Evolutionary conservation across 2,888 invertebrate species (phyloP), one percentile per base, ranked within the genome.

Genomic region (Pomacea canaliculata): DNA sequence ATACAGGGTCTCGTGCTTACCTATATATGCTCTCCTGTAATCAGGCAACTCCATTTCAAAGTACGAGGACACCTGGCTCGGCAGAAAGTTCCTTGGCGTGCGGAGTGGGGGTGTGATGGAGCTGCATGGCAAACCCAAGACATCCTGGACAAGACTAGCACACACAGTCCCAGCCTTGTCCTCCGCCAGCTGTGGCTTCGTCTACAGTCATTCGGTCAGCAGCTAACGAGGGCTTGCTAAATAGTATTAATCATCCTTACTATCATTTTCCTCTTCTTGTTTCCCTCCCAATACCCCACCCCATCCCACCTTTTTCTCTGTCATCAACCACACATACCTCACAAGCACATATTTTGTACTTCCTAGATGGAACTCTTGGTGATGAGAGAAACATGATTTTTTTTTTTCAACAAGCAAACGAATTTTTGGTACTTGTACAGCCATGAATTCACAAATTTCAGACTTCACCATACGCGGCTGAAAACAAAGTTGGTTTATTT

Each of bases 91-190:
- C 23, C 18, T 76, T 7, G 75, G 56, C 27, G 65, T 70, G 51
- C 56, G 7, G 19, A 5, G 4, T 1, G 70, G 70, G 8, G 70
- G 70, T 8, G 56, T 37, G 16, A 27, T 76, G 70, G 75, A 76
- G 63, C 9, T 76, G 49, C 75, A 76, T 65, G 75, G 75, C 16
- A 12, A 18, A 56, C 51, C 70, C 51, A 76, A 76, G 66, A 76
- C n/a, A 65, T 37, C 70, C 19, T 76, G 75, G 75, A 70, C 75
- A 16, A 70, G 70, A 37, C 56, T 76, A 37, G 75, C 68, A 2
- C 70, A 70, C 70, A 76, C 75, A 10, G 46, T 76, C 1, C 65
- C 63, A 1, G 48, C 70, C 60, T 19, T 37, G 8, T 1, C 13
- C n/a, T 10, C 19, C 60, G 16, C 48, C 59, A 27, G 16, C 46